Conservation (phyloP, 1,140 invertebrate genomes). For the Diuraphis noxia region DNA sequence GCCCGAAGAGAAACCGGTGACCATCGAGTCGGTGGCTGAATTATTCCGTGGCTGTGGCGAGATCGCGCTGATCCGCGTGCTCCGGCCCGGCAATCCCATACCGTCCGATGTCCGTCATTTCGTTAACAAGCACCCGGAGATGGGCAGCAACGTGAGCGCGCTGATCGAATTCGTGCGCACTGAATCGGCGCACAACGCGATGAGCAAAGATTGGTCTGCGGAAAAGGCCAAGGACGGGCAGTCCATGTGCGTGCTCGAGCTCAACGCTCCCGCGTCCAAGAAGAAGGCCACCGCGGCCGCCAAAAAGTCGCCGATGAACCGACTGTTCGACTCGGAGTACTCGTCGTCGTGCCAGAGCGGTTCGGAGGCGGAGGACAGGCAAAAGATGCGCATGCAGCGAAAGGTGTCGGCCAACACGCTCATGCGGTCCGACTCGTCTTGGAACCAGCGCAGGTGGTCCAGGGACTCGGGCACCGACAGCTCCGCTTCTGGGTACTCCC, state of each 20-base stretch:
- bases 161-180: slow-evolving; percentile 88
- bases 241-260: slow-evolving; percentile 58
- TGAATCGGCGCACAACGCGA: slow-evolving; percentile 78
- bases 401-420: slow-evolving; percentile 66
- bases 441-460: slow-evolving; percentile 65
- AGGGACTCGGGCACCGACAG: slow-evolving; percentile 65
- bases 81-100: slow-evolving; percentile 82
- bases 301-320: slow-evolving; percentile 59
- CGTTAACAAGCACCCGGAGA: slow-evolving; percentile 85
- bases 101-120: slow-evolving; percentile 87
- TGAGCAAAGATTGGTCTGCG: slow-evolving; percentile 64
- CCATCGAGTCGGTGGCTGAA: slow-evolving; percentile 85
- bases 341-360: slow-evolving; percentile 70
- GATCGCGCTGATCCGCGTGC: slow-evolving; percentile 81
- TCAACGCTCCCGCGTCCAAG: slow-evolving; percentile 60
- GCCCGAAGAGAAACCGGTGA: slow-evolving; percentile 75
- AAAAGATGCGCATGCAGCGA: slow-evolving; percentile 62
- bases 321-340: slow-evolving; percentile 59
- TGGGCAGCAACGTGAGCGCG: slow-evolving; percentile 81
- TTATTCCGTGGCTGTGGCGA: slow-evolving; percentile 85
- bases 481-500: slow-evolving; percentile 65
- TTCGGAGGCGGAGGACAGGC: slow-evolving; percentile 69
- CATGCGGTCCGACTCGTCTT: slow-evolving; percentile 63
- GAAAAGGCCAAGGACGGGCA: slow-evolving; percentile 41
- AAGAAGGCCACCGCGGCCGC: slow-evolving; percentile 60